Evolutionary conservation across 2,113 vertebrate genomes (phyloP), one percentile per base, ranked within the genome.

Genomic region (Myrmecobius fasciatus): DNA sequence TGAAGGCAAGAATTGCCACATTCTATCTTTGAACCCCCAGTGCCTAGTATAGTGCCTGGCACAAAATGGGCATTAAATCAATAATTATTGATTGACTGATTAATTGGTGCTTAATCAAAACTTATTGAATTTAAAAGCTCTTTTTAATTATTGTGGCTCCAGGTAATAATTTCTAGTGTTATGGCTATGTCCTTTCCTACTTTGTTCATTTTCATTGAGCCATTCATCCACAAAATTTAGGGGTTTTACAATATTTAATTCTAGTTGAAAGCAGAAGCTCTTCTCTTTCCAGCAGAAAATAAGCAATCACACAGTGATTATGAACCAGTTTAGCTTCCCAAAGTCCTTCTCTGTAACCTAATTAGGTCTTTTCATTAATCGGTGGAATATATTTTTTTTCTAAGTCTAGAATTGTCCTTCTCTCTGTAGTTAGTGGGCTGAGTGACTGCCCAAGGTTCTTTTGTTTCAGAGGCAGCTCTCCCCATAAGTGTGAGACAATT

Each of bases 401-500:
- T 20, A 95, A 92, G 97, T 95, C 97, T 95, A 90, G 94, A 98
- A 97, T 97, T 56, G 96, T 97, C 97, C 97, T 98, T 98, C 97
- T 98, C 98, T 98, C 97, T 96, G 91, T 97, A 96, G 96, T 97
- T 97, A 88, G 2, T 89, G 22, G 67, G 67, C 67, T 83, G 67
- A 91, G 95, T 96, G 97, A 98, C 98, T 93, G 98, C 98, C 97
- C 91, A 98, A 98, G 98, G 98, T 98, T 98, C 98, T 98, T 98
- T 98, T 98, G 67, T 98, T 98, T 97, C 97, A 96, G 54, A 90
- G 31, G 96, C 98, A 96, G 97, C 97, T 95, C 95, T 83, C 91
- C 94, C 56, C 95, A 8, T 94, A 91, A 95, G 52, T 25, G 60
- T 0, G 11, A 96, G 96, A 98, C 98, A 97, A 98, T 99, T 99